A percentile compares a stretch with the other conserved stretches of the same genome.
phyloP scores from a whole-genome alignment of 2,113 vertebrate genomes.

The Sigmodon hispidus region DNA sequence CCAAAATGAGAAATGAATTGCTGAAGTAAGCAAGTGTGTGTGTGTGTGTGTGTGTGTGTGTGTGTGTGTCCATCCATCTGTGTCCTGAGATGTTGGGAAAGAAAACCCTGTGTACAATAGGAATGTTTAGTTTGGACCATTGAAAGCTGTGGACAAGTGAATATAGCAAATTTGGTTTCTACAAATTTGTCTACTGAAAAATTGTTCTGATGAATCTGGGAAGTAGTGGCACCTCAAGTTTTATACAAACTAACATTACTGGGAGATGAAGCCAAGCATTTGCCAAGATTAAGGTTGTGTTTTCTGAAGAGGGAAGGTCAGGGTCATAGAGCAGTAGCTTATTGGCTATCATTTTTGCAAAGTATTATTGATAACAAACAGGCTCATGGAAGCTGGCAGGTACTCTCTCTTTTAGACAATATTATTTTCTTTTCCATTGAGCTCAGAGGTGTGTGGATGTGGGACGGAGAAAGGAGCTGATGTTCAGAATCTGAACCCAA shows the following conservation, averaged over 20 bases:
- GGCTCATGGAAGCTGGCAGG: neutral
- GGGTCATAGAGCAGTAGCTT: neutral
- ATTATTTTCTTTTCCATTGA: neutral
- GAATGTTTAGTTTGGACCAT: conserved; percentile 18
- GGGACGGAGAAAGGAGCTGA: neutral
- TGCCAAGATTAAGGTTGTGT: neutral
- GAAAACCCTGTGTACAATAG: conserved; percentile 18
- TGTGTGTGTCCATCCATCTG: neutral
- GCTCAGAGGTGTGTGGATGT: no score
- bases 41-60: neutral
- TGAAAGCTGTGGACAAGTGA: conserved; percentile 22
- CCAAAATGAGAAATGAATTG: conserved; percentile 74
- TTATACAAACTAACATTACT: neutral
- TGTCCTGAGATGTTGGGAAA: conserved; percentile 24
- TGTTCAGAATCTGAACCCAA: conserved; percentile 8
- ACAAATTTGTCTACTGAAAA: neutral
- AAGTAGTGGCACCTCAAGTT: conserved; percentile 17
- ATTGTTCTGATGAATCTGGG: neutral
- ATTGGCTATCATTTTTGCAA: neutral
- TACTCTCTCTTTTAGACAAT: neutral
- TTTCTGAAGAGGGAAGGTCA: neutral
- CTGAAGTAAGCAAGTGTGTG: neutral
- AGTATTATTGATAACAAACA: neutral
- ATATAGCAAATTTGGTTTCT: conserved; percentile 25
- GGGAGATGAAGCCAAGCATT: neutral